Conservation (phyloP, 1,140 invertebrate species). For the Colletes latitarsis region DNA sequence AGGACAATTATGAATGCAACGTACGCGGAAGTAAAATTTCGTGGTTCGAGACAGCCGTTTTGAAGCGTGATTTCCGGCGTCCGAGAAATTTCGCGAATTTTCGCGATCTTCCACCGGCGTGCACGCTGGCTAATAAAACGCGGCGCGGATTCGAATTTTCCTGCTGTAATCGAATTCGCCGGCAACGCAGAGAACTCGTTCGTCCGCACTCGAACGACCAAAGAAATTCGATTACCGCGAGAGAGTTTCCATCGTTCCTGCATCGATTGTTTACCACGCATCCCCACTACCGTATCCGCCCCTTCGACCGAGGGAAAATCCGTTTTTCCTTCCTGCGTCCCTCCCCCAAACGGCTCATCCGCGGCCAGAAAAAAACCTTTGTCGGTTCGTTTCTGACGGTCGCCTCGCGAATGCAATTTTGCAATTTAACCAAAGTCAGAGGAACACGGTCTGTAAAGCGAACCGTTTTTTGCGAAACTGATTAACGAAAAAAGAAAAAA, state of each 20-base stretch:
- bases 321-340: conserved; percentile 1
- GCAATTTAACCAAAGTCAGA: conserved; percentile 24
- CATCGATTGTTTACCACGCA: conserved; percentile 11
- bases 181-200: conserved; percentile 1
- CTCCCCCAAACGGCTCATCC: background rate
- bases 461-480: background rate
- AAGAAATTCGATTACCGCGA: conserved; percentile 30
- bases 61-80: background rate
- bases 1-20: too few species aligned
- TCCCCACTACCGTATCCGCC: background rate
- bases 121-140: conserved; percentile 10
- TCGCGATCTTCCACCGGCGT: background rate
- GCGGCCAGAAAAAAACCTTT: conserved; percentile 9
- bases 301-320: background rate
- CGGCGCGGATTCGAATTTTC: conserved; percentile 20
- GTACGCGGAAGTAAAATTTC: too few species aligned
- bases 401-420: conserved; percentile 10
- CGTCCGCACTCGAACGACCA: background rate
- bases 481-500: background rate
- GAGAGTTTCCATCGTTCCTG: background rate
- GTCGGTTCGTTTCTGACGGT: conserved; percentile 17
- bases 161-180: conserved; percentile 3
- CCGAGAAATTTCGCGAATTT: conserved; percentile 4
- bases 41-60: background rate
- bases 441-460: conserved; percentile 9